Conservation (phyloP, 2,888 invertebrate species). For the Drosophila koepferae region DNA sequence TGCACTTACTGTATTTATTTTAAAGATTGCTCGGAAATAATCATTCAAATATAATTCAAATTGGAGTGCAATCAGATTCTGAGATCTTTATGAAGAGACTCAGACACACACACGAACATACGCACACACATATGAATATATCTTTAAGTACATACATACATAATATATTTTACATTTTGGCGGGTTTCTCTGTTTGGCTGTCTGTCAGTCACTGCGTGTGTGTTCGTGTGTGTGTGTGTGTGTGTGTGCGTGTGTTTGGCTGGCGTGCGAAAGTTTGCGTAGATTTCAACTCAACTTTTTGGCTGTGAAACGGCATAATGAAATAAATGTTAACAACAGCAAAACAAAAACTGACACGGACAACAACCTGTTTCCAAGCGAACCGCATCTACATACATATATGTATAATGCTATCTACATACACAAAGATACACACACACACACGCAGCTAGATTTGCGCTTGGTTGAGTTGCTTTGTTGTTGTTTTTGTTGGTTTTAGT, state of each 20-base stretch:
- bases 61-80: slow-evolving; percentile 54
- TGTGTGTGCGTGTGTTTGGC: slow-evolving; percentile 6
- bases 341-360: slow-evolving; percentile 50
- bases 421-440: slow-evolving; percentile 22
- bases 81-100: slow-evolving; percentile 20
- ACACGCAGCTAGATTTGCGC: slow-evolving; percentile 51
- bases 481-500: slow-evolving; percentile 19
- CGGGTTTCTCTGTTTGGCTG: slow-evolving; percentile 43
- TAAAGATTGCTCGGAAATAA: slow-evolving; percentile 29
- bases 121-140: neutral
- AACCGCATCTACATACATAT: slow-evolving; percentile 39
- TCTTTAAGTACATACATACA: slow-evolving; percentile 17
- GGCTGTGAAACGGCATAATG: slow-evolving; percentile 64
- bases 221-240: slow-evolving; percentile 7
- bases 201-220: neutral
- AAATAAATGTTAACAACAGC: slow-evolving; percentile 77
- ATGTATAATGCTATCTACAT: slow-evolving; percentile 32
- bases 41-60: slow-evolving; percentile 45
- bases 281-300: slow-evolving; percentile 48
- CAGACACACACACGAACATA: neutral
- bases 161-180: slow-evolving; percentile 29
- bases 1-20: slow-evolving; percentile 47
- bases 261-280: slow-evolving; percentile 61
- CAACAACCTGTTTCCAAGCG: slow-evolving; percentile 72
- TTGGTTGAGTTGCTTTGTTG: slow-evolving; percentile 67